phyloP scores from a whole-genome alignment of 1,140 invertebrate genomes.

The Drosophila leontia region DNA sequence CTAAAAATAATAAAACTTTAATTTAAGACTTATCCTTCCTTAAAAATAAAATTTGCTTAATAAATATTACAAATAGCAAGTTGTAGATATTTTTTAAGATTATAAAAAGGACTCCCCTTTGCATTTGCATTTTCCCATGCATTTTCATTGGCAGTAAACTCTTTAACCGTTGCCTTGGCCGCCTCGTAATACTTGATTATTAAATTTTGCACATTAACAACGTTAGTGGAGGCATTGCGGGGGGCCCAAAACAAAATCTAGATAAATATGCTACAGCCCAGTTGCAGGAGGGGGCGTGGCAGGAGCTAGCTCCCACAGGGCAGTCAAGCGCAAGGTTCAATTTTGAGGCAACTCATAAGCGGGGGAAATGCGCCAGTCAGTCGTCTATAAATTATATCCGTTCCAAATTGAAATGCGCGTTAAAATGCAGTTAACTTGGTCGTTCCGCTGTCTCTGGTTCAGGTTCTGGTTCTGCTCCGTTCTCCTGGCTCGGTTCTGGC shows the following conservation, averaged over 20 bases:
- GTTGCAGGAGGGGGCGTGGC: constrained; percentile 34
- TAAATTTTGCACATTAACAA: constrained; percentile 81
- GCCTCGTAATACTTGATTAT: constrained; percentile 76
- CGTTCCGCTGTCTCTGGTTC: constrained; percentile 53
- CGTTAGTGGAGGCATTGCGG: constrained; percentile 36
- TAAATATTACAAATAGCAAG: too few species aligned
- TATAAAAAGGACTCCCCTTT: background rate
- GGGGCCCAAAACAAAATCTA: constrained; percentile 74
- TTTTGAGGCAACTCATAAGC: constrained; percentile 74
- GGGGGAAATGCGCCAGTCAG: constrained; percentile 73
- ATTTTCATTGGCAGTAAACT: constrained; percentile 74
- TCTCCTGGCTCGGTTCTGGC: constrained; percentile 41
- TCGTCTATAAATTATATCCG: constrained; percentile 85
- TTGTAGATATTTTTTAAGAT: background rate
- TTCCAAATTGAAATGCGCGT: constrained; percentile 85
- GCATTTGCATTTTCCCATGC: constrained; percentile 16
- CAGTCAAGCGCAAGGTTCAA: constrained; percentile 77
- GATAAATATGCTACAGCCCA: constrained; percentile 70
- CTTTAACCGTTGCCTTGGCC: constrained; percentile 58
- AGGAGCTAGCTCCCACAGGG: background rate
- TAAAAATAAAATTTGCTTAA: too few species aligned
- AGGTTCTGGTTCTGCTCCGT: constrained; percentile 1
- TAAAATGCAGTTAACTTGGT: constrained; percentile 85
- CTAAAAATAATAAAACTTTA: background rate
- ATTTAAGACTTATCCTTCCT: background rate